Base-by-base conservation (phyloP, 2,888 invertebrate species). In the Anthrax anthrax region DNA sequence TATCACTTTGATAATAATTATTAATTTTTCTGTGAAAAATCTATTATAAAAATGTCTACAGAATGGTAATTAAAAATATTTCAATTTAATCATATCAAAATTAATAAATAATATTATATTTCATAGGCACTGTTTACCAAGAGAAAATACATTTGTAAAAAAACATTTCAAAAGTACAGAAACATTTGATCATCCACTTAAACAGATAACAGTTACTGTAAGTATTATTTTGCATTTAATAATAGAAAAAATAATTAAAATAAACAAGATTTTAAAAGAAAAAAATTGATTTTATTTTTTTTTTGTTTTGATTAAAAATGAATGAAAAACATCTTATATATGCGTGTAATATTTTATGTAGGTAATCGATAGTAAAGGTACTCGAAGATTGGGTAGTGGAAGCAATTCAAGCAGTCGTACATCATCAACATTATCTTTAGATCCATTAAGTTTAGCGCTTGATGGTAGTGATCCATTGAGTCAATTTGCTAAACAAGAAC, bases 381-480 rank as follows among this genome's bases (percentile, higher is more conserved):
- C 71, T 14, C 66, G 72, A 16, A 69, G 72, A 56, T 61, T 71
- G 42, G 67, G 71, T 48, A 64, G 69, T 32, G 63, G 72, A n/a
- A 72, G 69, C 50, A 67, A 66, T 47, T 59, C 64, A 4, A 66
- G 63, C 27, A 74, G 74, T 56, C 73, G 74, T 5, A 71, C 72
- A 37, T 71, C 74, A 1, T 74, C 74, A 1, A 74, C 73, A 5
- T 61, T 72, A 37, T 65, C 74, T 32, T 57, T 59, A 9, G 76
- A 78, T 57, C 74, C 76, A 5, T 56, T 78, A 14, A 64, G 72
- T 47, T 63, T 70, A 9, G 74, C 77, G 32, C 62, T 85, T 4
- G 84, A 84, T 60, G 83, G 83, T 27, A 71, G 76, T 1, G 85
- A 86, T 69, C 86, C 86, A 0, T 65, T 86, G 23, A 81, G 81